Base-by-base conservation (phyloP, 1,140 invertebrate species). In the Macrobrachium rosenbergii region DNA sequence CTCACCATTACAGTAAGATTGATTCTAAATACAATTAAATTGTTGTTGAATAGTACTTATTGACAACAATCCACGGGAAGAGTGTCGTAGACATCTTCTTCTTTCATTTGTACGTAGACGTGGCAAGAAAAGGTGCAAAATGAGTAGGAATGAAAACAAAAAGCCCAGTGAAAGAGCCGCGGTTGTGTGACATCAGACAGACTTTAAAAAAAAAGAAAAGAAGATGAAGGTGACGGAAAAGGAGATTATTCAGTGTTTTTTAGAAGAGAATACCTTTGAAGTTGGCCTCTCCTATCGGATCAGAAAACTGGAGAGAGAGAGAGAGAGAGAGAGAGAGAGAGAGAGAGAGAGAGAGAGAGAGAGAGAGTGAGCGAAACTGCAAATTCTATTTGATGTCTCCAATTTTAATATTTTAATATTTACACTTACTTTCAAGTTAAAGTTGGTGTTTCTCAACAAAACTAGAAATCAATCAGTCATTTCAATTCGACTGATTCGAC, bases 271-370 rank as follows among this genome's bases (percentile, higher is more conserved):
- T 37, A 37, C 28, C 28, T 37, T 37, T 37, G 28, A 37, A 37
- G 28, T 37, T 37, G 28, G 3, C 28, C 28, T 37, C 28, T 37
- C 28, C 28, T 37, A 3, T 37, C 28, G 76, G 10, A n/a, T 19
- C 16, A n/a, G 16, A 3, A 2, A 78, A 23, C n/a, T 19, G 23
- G 17, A 17, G 5, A 23, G 52, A n/a, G 58, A 79, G 17, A 62
- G 58, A 62, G 19, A 59, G 52, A 62, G 23, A 60, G 17, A 62
- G 58, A 62, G 19, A 59, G 52, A 62, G 23, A 60, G 52, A 79
- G 52, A 59, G 52, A 58, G 43, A 19, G 21, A 73, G 72, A 73
- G 72, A 23, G 73, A 76, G 73, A 37, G 37, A 37, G 21, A 76
- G 21, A 23, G n/a, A 23, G 21, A 23, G 72, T 2, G 21, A 23